Evolutionary conservation across 2,888 invertebrate genomes (phyloP).

Genomic region (Chalcosyrphus nemorum): DNA sequence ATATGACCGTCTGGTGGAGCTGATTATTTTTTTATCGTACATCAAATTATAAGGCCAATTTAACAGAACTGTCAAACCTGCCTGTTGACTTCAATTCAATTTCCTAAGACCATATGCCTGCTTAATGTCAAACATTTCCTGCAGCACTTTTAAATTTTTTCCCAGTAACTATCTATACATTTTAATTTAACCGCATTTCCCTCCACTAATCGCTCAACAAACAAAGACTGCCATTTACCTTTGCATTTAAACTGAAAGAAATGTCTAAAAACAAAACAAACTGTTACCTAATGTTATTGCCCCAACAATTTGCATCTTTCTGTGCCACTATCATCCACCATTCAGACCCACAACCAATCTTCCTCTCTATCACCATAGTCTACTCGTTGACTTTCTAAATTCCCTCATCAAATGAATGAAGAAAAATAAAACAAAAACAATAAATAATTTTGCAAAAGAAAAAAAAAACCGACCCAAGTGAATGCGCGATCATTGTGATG

Average conservation of each 20-base stretch:
- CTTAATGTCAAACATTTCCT: no score
- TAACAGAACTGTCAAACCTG: no score
- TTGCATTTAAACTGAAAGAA: not conserved
- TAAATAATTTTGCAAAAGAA: constrained; percentile 13
- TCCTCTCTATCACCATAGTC: not conserved
- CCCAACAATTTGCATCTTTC: constrained; percentile 50
- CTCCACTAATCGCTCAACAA: not conserved
- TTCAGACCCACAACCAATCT: not conserved
- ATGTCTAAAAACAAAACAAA: constrained; percentile 2
- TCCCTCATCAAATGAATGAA: constrained; percentile 13
- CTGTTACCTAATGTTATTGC: constrained; percentile 38
- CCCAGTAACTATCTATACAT: not conserved
- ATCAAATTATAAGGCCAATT: no score
- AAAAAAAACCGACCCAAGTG: no score
- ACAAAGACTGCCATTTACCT: not conserved
- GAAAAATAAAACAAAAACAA: constrained; percentile 1
- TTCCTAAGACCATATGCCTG: no score
- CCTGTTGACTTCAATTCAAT: no score
- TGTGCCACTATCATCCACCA: constrained; percentile 3
- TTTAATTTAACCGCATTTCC: not conserved
- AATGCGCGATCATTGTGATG: constrained; percentile 3
- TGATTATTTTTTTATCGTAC: no score
- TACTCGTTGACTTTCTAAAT: constrained; percentile 54
- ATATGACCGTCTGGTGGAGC: no score
- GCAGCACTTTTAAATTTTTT: no score